A percentile compares a stretch with the other conserved stretches of the same genome.
phyloP scores from a whole-genome alignment of 2,113 vertebrate genomes.

The Cyanoliseus patagonus region DNA sequence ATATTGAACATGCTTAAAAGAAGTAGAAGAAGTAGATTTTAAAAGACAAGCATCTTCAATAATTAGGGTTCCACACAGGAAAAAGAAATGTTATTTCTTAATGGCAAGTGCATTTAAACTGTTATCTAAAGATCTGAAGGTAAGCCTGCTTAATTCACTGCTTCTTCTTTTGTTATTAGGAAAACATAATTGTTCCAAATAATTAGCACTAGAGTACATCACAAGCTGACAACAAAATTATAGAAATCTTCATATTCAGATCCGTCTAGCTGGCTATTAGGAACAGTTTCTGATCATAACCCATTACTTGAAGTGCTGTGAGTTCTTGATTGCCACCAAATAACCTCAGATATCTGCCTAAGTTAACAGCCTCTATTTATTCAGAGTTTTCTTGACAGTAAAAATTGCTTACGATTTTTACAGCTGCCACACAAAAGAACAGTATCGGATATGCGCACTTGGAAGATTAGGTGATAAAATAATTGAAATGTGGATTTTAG shows the following conservation, averaged over 20 bases:
- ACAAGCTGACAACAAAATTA: conserved; percentile 88
- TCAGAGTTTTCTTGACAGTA: conserved; percentile 78
- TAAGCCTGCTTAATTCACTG: conserved; percentile 83
- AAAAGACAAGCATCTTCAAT: conserved; percentile 79
- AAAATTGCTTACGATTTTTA: conserved; percentile 75
- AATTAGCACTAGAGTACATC: conserved; percentile 85
- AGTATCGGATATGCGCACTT: conserved; percentile 46
- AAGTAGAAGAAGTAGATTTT: conserved; percentile 64
- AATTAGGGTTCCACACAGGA: conserved; percentile 74
- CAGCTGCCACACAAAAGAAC: conserved; percentile 80
- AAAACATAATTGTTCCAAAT: conserved; percentile 88
- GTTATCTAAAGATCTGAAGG: conserved; percentile 81
- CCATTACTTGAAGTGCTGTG: conserved; percentile 80
- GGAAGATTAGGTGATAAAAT: conserved; percentile 62
- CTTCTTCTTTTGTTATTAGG: conserved; percentile 85
- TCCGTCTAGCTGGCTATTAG: conserved; percentile 83
- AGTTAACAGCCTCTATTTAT: conserved; percentile 80
- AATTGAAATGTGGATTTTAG: conserved; percentile 70
- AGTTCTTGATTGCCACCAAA: conserved; percentile 81
- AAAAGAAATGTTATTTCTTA: conserved; percentile 78
- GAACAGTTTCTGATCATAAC: conserved; percentile 83
- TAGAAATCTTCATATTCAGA: conserved; percentile 85
- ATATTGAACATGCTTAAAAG: conserved; percentile 70
- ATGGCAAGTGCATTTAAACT: conserved; percentile 81
- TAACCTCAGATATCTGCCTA: conserved; percentile 79